Evolutionary conservation across 2,113 vertebrate genomes (phyloP).

Genomic region (Podocnemis expansa): DNA sequence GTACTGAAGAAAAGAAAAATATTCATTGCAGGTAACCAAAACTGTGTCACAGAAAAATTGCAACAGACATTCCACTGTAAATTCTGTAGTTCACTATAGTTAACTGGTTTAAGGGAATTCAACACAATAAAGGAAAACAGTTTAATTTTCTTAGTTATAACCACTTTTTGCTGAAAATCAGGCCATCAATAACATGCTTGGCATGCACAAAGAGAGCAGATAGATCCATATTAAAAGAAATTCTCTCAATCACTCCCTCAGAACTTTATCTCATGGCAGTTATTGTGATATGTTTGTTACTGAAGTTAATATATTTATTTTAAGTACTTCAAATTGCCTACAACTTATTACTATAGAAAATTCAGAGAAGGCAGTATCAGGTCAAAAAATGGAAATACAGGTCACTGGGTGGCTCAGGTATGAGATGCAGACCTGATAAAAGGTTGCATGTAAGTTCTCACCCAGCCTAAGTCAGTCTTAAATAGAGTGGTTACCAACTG

Average conservation of each 20-base stretch:
- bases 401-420: background rate
- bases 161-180: background rate
- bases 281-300: background rate
- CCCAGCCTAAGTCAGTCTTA: background rate
- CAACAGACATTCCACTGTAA: constrained; percentile 48
- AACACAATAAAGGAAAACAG: background rate
- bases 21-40: constrained; percentile 40
- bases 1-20: constrained; percentile 20
- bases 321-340: constrained; percentile 45
- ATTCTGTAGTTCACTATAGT: constrained; percentile 45
- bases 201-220: background rate
- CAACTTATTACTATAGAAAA: constrained; percentile 28
- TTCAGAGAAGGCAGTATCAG: constrained; percentile 13
- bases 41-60: constrained; percentile 51
- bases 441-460: background rate
- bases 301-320: constrained; percentile 18
- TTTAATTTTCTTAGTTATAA: background rate
- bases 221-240: background rate
- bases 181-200: background rate
- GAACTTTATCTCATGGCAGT: background rate
- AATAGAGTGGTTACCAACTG: background rate
- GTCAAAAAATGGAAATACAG: constrained; percentile 14
- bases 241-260: background rate
- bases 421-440: background rate
- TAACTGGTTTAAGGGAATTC: constrained; percentile 51